phyloP scores from a whole-genome alignment of 2,797 vertebrate species.

The Glossophaga mutica region DNA sequence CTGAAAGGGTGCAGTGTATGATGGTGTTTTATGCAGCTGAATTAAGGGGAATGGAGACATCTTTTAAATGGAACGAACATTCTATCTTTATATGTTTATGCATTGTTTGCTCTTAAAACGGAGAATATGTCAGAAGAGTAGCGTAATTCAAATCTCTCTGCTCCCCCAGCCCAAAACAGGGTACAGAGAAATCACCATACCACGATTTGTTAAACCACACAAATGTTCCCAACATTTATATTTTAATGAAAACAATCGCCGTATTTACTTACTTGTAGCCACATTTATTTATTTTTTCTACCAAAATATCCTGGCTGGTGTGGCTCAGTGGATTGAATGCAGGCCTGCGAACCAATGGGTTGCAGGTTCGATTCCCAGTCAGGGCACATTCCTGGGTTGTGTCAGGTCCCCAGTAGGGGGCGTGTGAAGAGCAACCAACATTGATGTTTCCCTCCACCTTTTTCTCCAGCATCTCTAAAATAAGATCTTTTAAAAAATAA shows the following conservation, averaged over 20 bases:
- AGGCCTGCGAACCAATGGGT: no score
- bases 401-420: no score
- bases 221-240: constrained; percentile 46
- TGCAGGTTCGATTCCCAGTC: no score
- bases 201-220: constrained; percentile 48
- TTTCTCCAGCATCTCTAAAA: no score
- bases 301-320: background rate
- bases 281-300: constrained; percentile 25
- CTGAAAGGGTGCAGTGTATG: background rate
- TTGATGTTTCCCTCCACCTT: no score
- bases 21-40: background rate
- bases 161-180: constrained; percentile 44
- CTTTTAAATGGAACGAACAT: background rate
- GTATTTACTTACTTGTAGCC: constrained; percentile 53
- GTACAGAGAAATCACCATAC: constrained; percentile 39
- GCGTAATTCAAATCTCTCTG: constrained; percentile 63
- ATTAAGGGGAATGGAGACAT: background rate
- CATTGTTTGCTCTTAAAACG: constrained; percentile 46
- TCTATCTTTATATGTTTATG: background rate
- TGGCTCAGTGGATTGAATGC: no score
- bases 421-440: no score
- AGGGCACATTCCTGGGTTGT: no score
- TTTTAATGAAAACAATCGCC: constrained; percentile 63
- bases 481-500: no score
- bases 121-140: constrained; percentile 61